These are phyloP conservation scores for Chromobotia macracanthus DNA, from an alignment of 2,797 vertebrate species.

Conservation along the genomic window DNA sequence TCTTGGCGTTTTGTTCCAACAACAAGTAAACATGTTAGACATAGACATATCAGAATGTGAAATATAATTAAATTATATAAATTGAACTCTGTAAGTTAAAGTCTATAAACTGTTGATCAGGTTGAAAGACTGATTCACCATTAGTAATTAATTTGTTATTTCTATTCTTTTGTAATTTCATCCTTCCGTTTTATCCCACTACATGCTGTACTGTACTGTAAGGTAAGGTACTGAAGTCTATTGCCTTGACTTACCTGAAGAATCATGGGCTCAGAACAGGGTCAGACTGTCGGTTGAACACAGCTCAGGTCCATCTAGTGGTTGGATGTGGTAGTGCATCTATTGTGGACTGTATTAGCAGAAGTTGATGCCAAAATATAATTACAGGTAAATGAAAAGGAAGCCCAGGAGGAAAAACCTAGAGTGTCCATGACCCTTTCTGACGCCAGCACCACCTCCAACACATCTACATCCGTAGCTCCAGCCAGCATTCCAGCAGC, in stretches of 20 bases:
- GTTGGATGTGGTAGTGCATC: background rate
- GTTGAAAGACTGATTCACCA: background rate
- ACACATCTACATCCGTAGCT: conserved; percentile 59
- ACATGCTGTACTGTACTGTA: background rate
- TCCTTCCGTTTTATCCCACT: no score
- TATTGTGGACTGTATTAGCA: background rate
- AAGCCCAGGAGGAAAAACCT: conserved; percentile 51
- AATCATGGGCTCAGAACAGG: background rate
- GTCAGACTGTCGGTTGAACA: background rate
- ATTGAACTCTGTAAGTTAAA: no score
- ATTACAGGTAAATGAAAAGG: conserved; percentile 60
- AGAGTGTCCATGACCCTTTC: conserved; percentile 65
- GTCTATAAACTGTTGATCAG: background rate
- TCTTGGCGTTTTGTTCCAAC: no score
- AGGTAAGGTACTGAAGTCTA: background rate
- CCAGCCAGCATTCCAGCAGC: conserved; percentile 41
- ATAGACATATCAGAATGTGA: no score
- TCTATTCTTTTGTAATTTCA: no score
- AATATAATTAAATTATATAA: no score
- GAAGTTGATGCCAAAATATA: conserved; percentile 1
- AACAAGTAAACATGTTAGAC: no score
- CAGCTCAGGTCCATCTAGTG: conserved; percentile 26
- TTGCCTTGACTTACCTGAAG: background rate
- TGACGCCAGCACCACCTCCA: conserved; percentile 67
- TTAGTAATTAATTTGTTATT: no score